Percentiles rank a stretch among this genome's conserved stretches.
Evolutionary conservation across 2,113 vertebrate species (phyloP).

Genomic region (Clupea harengus): DNA sequence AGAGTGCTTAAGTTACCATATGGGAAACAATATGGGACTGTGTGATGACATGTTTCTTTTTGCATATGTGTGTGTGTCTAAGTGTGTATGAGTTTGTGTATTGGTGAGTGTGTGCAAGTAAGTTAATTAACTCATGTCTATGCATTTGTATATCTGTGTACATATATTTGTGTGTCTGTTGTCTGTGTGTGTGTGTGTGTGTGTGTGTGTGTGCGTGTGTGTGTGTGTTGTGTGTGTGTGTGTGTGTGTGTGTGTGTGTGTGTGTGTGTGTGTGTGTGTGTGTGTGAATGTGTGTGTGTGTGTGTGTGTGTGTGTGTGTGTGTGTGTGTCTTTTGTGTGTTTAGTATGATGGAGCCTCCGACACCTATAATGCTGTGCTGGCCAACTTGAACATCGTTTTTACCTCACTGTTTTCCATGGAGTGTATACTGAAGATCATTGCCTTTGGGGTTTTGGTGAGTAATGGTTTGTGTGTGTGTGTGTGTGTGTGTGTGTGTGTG

Average conservation of each 20-base stretch:
- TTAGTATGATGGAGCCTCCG: constrained; percentile 75
- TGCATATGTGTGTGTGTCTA: background rate
- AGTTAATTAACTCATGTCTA: constrained; percentile 24
- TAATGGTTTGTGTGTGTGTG: background rate
- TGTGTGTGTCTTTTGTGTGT: constrained; percentile 34
- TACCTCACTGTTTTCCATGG: constrained; percentile 94
- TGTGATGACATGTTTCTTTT: background rate
- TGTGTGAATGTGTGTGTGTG: constrained; percentile 23
- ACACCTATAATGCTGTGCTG: constrained; percentile 82
- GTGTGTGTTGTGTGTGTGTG: constrained; percentile 32
- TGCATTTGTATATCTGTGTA: constrained; percentile 36
- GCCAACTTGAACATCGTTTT: constrained; percentile 95
- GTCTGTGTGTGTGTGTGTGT: constrained; percentile 14
- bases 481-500: constrained; percentile 25
- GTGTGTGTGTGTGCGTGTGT: constrained; percentile 29
- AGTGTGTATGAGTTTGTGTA: background rate
- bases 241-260: constrained; percentile 1
- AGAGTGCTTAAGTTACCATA: background rate
- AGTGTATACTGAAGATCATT: constrained; percentile 95
- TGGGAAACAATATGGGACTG: background rate
- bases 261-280: background rate
- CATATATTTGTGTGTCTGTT: constrained; percentile 30
- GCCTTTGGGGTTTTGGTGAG: constrained; percentile 92
- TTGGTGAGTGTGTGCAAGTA: background rate
- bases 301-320: constrained; percentile 21